These are phyloP conservation scores for Danio albolineatus DNA, from an alignment of 2,797 vertebrate species.

Conservation along the genomic window DNA sequence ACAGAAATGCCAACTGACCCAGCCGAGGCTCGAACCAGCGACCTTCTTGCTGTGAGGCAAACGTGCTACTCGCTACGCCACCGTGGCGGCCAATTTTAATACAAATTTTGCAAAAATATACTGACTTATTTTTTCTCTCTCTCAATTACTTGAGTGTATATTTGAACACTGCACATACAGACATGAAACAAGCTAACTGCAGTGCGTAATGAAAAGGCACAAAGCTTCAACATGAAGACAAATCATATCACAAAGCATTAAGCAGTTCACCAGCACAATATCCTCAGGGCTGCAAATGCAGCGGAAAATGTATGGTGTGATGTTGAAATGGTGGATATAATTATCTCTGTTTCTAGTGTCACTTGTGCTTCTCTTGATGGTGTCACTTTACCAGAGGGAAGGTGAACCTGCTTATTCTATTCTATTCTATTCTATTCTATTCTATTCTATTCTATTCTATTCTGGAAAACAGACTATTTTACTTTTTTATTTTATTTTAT, in stretches of 20 bases:
- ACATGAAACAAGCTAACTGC: slow-evolving; percentile 28
- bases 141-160: neutral
- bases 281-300: slow-evolving; percentile 50
- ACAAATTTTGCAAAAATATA: neutral
- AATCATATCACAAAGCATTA: slow-evolving; percentile 60
- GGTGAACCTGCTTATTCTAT: neutral
- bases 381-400: neutral
- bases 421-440: neutral
- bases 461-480: too few species aligned
- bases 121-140: neutral
- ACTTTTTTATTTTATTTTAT: too few species aligned
- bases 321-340: slow-evolving; percentile 57
- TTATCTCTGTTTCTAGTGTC: slow-evolving; percentile 53
- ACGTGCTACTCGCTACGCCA: too few species aligned
- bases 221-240: slow-evolving; percentile 51
- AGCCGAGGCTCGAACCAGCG: too few species aligned
- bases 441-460: neutral
- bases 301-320: slow-evolving; percentile 53
- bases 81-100: too few species aligned
- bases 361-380: slow-evolving; percentile 40
- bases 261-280: slow-evolving; percentile 49
- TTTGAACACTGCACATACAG: slow-evolving; percentile 1
- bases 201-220: slow-evolving; percentile 43
- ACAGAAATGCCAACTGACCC: too few species aligned
- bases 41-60: too few species aligned